Evolutionary conservation across 2,113 vertebrate genomes (phyloP), one percentile per base, ranked within the genome.

Genomic region (Aythya baeri): DNA sequence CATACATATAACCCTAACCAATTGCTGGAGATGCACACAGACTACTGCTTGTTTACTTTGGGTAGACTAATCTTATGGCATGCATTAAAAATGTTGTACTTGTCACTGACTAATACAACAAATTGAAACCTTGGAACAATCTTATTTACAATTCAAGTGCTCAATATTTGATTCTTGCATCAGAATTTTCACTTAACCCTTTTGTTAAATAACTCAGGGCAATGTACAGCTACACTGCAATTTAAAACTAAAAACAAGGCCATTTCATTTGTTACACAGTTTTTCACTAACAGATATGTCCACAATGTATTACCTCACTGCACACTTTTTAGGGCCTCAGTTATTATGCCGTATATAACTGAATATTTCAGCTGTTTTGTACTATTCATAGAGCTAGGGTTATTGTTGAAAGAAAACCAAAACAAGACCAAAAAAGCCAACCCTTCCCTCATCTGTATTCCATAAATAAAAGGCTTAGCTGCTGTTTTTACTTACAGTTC

Each of bases 401-500:
- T 94, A 91, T 91, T 89, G 88, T 9, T 70, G 57, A 74, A 76
- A 86, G 34, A 44, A 78, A 83, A 91, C 55, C 62, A 79, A n/a
- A 50, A 50, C 49, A 65, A 78, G 18, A 13, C 38, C 20, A 36
- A 29, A 38, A 55, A 31, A 0, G 17, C 16, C 38, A 88, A 95
- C 75, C 41, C 79, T 89, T 63, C 29, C 77, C 52, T 86, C 81
- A 71, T 91, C 83, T 95, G 88, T 94, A 83, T 80, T 96, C 74
- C 78, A 90, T 92, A 97, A 97, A 95, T 94, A 97, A 96, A 96
- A 97, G 31, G 92, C 84, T 96, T 96, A 89, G 96, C 88, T 94
- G 97, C 95, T 97, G 97, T 96, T 97, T 98, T 98, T 99, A 99
- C 98, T 98, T 98, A 98, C 98, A 97, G 98, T 94, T 97, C 89